Evolutionary conservation across 2,797 vertebrate species (phyloP).

Genomic region (Sebastes vulpes): DNA sequence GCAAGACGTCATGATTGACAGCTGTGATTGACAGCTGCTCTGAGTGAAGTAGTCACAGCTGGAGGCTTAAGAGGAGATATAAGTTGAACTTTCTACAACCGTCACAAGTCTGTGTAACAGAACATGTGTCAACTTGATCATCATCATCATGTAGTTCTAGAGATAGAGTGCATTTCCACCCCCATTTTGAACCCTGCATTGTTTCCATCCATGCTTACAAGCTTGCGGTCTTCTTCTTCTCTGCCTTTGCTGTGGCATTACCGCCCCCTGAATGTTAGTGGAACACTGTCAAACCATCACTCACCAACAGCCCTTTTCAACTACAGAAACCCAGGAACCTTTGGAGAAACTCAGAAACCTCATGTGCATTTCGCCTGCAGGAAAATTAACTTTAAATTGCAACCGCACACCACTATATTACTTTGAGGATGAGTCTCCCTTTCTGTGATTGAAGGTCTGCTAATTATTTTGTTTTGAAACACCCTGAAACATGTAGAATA

Average conservation of each 20-base stretch:
- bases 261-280: background rate
- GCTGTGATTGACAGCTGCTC: too few relatives aligned
- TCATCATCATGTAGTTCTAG: too few relatives aligned
- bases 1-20: too few relatives aligned
- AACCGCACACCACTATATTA: background rate
- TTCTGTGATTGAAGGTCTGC: background rate
- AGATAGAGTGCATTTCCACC: background rate
- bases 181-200: background rate
- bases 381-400: background rate
- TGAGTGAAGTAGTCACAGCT: too few relatives aligned
- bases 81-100: too few relatives aligned
- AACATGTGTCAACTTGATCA: too few relatives aligned
- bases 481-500: background rate
- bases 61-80: accelerated
- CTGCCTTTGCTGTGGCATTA: background rate
- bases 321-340: background rate
- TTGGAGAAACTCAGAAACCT: background rate
- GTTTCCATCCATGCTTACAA: background rate
- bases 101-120: too few relatives aligned
- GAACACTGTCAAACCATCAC: background rate
- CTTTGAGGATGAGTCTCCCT: background rate
- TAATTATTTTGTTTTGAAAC: background rate
- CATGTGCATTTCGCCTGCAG: background rate
- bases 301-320: background rate
- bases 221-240: background rate